These are phyloP conservation scores for Bactericera cockerelli DNA, from an alignment of 1,140 invertebrate species.

Conservation along the genomic window DNA sequence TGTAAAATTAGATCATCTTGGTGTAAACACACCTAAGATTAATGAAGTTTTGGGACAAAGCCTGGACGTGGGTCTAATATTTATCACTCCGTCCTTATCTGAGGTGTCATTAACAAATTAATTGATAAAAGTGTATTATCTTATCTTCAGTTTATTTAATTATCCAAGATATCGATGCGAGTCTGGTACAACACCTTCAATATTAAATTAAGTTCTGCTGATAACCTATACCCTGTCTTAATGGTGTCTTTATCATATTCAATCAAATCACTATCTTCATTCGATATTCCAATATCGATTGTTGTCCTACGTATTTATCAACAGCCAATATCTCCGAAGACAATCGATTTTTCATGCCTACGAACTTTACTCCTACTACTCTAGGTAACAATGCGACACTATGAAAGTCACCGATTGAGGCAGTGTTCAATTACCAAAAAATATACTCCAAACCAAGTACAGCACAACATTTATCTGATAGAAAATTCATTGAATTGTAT, in stretches of 20 bases:
- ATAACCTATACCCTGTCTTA: background rate
- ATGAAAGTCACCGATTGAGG: too few species aligned
- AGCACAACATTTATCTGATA: too few species aligned
- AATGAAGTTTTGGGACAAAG: too few species aligned
- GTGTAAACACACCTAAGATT: too few species aligned
- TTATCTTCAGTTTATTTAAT: constrained; percentile 2
- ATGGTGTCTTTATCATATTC: constrained; percentile 1
- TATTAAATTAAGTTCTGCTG: background rate
- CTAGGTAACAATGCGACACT: too few species aligned
- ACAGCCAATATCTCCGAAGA: constrained; percentile 1
- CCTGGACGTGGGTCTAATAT: too few species aligned
- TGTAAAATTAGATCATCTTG: too few species aligned
- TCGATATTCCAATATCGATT: background rate
- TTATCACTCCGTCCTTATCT: too few species aligned
- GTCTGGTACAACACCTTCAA: background rate
- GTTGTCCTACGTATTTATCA: background rate
- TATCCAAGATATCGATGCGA: too few species aligned
- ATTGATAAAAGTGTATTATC: background rate
- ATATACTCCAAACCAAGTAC: too few species aligned
- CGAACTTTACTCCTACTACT: constrained; percentile 4
- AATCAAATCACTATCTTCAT: background rate
- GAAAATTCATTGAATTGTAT: too few species aligned
- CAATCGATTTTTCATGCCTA: constrained; percentile 4
- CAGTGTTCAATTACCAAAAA: too few species aligned
- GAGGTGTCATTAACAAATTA: background rate